A percentile compares a stretch with the other conserved stretches of the same genome.
phyloP scores from a whole-genome alignment of 2,888 invertebrate genomes.

The Papilio gigon region DNA sequence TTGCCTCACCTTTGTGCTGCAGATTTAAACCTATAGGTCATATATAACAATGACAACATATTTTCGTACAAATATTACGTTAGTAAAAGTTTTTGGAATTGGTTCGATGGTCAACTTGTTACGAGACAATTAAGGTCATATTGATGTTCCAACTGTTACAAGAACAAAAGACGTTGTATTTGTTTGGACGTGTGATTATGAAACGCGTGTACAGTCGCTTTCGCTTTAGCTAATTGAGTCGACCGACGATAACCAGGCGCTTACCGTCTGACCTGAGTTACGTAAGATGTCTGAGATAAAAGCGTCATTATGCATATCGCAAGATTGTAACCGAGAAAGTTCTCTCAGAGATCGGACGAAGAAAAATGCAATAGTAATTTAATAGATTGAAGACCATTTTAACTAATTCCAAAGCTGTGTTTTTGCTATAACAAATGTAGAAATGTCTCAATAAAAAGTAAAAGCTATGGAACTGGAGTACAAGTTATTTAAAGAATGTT shows the following conservation, averaged over 20 bases:
- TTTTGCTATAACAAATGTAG: no score
- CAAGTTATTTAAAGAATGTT: background rate
- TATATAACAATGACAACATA: no score
- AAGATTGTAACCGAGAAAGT: slow-evolving; percentile 25
- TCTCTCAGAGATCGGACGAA: background rate
- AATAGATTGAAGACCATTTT: background rate
- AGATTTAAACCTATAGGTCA: no score
- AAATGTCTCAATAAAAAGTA: background rate
- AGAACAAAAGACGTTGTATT: background rate
- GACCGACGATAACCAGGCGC: slow-evolving; percentile 14
- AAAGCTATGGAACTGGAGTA: background rate
- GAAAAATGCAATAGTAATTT: background rate
- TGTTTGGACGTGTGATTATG: background rate
- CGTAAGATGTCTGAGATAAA: slow-evolving; percentile 31
- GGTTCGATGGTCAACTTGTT: no score
- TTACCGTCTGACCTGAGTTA: slow-evolving; percentile 19
- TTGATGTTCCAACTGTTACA: background rate
- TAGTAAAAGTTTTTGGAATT: no score
- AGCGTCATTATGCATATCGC: background rate
- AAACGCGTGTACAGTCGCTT: slow-evolving; percentile 14
- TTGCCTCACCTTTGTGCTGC: no score
- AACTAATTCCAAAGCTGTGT: background rate
- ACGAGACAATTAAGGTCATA: no score
- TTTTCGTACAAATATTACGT: no score
- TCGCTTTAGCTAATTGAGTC: slow-evolving; percentile 16